Evolutionary conservation across 2,888 invertebrate genomes (phyloP).

Genomic region (Neoascia interrupta): DNA sequence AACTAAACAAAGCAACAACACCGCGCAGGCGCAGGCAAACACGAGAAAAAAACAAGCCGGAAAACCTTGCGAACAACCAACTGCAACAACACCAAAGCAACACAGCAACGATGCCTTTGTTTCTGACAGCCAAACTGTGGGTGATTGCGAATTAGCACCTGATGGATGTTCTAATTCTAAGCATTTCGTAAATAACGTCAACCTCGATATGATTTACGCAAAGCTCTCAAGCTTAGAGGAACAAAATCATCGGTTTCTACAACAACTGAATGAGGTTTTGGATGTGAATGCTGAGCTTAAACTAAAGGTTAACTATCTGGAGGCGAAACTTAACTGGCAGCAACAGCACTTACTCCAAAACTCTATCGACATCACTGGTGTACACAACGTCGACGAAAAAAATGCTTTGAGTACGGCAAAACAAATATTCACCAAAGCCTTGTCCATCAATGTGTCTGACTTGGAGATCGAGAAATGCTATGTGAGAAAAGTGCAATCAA

Average conservation of each 20-base stretch:
- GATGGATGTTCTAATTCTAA: no score
- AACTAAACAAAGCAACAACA: no score
- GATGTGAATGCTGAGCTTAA: constrained; percentile 9
- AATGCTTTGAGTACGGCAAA: constrained; percentile 1
- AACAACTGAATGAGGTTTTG: background rate
- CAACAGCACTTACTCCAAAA: constrained; percentile 3
- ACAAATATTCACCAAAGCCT: constrained; percentile 1
- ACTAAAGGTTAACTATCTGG: constrained; percentile 2
- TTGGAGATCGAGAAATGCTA: constrained; percentile 17
- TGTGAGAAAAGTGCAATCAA: constrained; percentile 4
- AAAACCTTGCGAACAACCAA: no score
- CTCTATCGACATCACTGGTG: constrained; percentile 7
- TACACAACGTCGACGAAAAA: constrained; percentile 3
- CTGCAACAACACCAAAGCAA: no score
- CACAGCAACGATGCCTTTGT: no score
- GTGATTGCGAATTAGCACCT: no score
- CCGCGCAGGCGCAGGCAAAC: no score
- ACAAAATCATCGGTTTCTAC: constrained; percentile 11
- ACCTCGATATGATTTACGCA: constrained; percentile 13
- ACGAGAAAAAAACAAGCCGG: no score
- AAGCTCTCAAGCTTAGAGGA: constrained; percentile 11
- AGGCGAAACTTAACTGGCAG: constrained; percentile 27
- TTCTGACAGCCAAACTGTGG: no score
- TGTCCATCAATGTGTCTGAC: constrained; percentile 14
- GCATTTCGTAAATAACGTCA: no score